Base-by-base conservation (phyloP, 2,888 invertebrate species). In the Andrena praecox region DNA sequence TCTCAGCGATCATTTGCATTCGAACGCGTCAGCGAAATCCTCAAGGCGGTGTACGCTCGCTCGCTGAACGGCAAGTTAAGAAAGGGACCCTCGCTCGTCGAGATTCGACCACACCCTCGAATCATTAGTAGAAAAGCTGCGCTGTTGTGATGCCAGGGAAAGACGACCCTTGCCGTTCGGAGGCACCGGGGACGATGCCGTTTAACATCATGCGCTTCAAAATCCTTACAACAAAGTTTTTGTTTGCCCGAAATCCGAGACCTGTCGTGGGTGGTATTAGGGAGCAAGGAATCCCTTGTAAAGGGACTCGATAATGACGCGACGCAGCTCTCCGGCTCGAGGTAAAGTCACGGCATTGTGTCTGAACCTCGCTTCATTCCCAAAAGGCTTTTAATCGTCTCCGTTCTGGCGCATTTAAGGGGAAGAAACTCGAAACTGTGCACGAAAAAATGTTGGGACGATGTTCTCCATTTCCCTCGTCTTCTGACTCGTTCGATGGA, bases 81-180 rank as follows among this genome's bases (percentile, higher is more conserved):
- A 81, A 69, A 84, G 71, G 50, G 48, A 67, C 74, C 77, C 71
- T 73, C 74, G 72, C 62, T 75, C 56, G 64, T 50, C 63, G 73
- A 80, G 80, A 67, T 73, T 82, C 85, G 72, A 76, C 84, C 84
- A 79, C 78, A 85, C 84, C 74, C 89, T 75, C 77, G 67, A 77
- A 81, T 89, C 87, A 84, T 89, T 87, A 87, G 85, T 80, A 77
- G 80, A 85, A 89, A 81, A 86, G 89, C 87, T 74, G 70, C 78
- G 62, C 67, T 71, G 67, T 72, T 66, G 80, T 66, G 84, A 89
- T 83, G 68, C 60, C 77, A 64, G 62, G 66, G 71, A 84, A 88
- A 84, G 76, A 59, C 85, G 77, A 82, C 81, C 86, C 87, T 74
- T 70, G 24, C 24, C 66, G 59, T 63, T 69, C 20, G 68, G 31